Evolutionary conservation across 2,797 vertebrate genomes (phyloP).

Genomic region (Sebastes nivosus): DNA sequence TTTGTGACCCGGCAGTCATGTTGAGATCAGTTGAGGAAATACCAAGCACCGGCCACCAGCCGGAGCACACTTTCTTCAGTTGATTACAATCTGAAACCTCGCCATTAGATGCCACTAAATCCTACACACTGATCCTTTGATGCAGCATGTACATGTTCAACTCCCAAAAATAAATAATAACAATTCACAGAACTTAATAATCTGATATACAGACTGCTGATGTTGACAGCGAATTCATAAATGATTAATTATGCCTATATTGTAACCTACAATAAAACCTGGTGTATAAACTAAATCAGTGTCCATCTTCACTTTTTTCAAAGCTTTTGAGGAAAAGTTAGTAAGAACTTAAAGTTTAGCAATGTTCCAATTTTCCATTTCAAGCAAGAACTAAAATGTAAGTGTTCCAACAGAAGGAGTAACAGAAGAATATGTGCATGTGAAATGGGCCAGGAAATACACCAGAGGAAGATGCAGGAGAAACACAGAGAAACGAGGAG

Average conservation of each 20-base stretch:
- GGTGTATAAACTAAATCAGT: not conserved
- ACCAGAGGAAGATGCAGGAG: not conserved
- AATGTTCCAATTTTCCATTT: not conserved
- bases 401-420: not conserved
- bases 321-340: not conserved
- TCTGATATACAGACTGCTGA: not conserved
- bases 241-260: not conserved
- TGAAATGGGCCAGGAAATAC: not conserved
- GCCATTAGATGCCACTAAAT: not conserved
- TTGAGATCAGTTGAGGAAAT: no score
- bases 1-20: no score
- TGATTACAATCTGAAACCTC: not conserved
- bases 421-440: not conserved
- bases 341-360: not conserved
- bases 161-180: not conserved
- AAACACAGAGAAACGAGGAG: not conserved
- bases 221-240: not conserved
- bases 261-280: not conserved
- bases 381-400: not conserved
- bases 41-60: no score
- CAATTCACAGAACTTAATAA: not conserved
- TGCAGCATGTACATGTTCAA: not conserved
- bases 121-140: not conserved
- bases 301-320: not conserved
- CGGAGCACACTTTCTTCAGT: not conserved